A percentile compares a stretch with the other conserved stretches of the same genome.
Evolutionary conservation across 64 coral and sea anemone genomes (phyloP).

Genomic region (Stylophora pistillata): DNA sequence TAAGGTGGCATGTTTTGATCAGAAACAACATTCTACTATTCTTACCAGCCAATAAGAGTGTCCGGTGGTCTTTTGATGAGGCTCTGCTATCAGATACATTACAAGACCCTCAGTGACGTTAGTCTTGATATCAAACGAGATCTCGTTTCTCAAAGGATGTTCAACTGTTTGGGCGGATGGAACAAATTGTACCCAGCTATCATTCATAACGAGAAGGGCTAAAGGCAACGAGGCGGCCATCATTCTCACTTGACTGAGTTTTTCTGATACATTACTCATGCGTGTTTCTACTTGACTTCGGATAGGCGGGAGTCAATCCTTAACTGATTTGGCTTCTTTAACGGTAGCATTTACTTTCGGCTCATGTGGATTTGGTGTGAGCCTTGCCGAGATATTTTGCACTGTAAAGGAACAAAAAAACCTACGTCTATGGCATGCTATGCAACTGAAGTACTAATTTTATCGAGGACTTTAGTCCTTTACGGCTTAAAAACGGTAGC

Average conservation of each 20-base stretch:
- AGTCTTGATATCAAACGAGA: conserved; percentile 52
- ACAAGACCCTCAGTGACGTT: conserved; percentile 53
- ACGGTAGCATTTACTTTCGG: conserved; percentile 34
- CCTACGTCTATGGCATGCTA: background rate
- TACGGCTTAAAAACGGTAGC: too few relatives aligned
- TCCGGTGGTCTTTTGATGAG: background rate
- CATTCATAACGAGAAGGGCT: conserved; percentile 11
- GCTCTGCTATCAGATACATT: conserved; percentile 46
- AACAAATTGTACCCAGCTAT: conserved; percentile 28
- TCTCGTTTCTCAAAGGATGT: conserved; percentile 45
- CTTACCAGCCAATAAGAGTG: background rate
- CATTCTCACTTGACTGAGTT: conserved; percentile 2
- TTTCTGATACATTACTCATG: background rate
- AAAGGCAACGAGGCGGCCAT: conserved; percentile 43
- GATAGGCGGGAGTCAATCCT: background rate
- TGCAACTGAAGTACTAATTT: too few relatives aligned
- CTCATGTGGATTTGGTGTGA: background rate
- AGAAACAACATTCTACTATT: background rate
- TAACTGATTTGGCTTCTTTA: conserved; percentile 27
- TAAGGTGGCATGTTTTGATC: too few relatives aligned
- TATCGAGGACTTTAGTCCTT: too few relatives aligned
- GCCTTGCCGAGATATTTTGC: conserved; percentile 31
- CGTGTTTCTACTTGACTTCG: conserved; percentile 19
- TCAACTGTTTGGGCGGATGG: conserved; percentile 40
- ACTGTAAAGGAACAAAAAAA: conserved; percentile 7